phyloP scores from a whole-genome alignment of 64 coral and sea anemone genomes.

The Porites lutea region DNA sequence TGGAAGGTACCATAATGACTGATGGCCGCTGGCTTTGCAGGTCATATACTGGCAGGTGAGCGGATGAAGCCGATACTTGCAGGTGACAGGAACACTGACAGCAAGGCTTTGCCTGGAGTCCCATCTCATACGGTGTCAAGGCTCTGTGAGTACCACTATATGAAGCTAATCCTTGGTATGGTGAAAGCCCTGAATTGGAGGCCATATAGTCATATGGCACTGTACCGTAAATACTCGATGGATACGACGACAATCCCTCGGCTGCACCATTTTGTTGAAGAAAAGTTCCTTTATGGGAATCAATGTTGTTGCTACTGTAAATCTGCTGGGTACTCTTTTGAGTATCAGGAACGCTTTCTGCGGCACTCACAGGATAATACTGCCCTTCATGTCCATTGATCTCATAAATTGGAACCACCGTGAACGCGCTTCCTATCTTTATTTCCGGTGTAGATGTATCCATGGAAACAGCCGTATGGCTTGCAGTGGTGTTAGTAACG shows the following conservation, averaged over 20 bases:
- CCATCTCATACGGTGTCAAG: slow-evolving; percentile 28
- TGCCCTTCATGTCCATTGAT: slow-evolving; percentile 14
- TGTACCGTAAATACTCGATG: slow-evolving; percentile 6
- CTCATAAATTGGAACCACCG: slow-evolving; percentile 5
- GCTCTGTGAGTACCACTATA: slow-evolving; percentile 31
- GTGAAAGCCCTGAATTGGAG: background rate
- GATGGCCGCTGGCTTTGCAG: slow-evolving; percentile 29
- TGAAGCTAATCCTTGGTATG: background rate
- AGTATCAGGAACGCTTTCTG: background rate
- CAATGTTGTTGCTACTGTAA: background rate
- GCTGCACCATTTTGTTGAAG: background rate
- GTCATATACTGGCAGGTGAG: background rate
- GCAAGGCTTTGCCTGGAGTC: background rate
- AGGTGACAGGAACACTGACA: slow-evolving; percentile 18
- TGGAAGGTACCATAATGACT: slow-evolving; percentile 43
- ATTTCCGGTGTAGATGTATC: background rate
- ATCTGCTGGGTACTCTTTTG: background rate
- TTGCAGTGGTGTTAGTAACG: background rate
- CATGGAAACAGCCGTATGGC: background rate
- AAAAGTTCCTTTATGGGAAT: background rate
- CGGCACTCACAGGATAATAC: background rate
- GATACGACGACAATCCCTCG: background rate
- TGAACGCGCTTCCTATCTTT: background rate
- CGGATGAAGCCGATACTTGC: background rate
- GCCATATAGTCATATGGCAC: background rate